Conservation (phyloP, 1,140 invertebrate species). For the Centruroides sculpturatus region DNA sequence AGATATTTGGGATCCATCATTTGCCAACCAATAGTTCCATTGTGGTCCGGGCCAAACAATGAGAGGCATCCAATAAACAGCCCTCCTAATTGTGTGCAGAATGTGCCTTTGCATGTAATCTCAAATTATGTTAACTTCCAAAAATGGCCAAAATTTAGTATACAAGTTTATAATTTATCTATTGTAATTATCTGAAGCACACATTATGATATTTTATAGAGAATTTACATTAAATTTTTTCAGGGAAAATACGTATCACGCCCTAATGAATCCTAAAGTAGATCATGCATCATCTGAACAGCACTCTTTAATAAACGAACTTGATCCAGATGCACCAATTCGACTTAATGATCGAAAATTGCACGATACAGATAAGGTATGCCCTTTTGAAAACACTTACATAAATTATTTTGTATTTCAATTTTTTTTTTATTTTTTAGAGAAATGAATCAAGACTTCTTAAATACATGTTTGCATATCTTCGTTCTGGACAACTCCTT, state of each 20-base stretch:
- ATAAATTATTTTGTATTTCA: too few relatives aligned
- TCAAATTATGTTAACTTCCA: too few relatives aligned
- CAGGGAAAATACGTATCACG: constrained; percentile 71
- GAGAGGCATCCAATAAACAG: too few relatives aligned
- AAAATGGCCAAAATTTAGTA: too few relatives aligned
- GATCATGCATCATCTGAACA: background rate
- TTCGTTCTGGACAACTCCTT: constrained; percentile 69
- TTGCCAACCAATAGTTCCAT: too few relatives aligned
- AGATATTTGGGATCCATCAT: too few relatives aligned
- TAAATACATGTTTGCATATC: constrained; percentile 51
- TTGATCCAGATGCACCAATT: constrained; percentile 87
- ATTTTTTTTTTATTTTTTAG: constrained; percentile 19
- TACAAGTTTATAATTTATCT: too few relatives aligned
- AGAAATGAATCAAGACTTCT: constrained; percentile 68
- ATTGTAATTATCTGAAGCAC: background rate
- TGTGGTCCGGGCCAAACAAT: too few relatives aligned
- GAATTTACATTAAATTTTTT: constrained; percentile 10
- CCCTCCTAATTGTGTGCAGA: too few relatives aligned
- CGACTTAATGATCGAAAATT: constrained; percentile 54
- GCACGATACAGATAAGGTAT: constrained; percentile 67
- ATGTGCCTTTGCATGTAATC: too few relatives aligned
- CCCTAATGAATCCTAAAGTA: constrained; percentile 37
- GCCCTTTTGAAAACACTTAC: background rate
- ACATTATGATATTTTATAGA: background rate
- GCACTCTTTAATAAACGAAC: constrained; percentile 36